Evolutionary conservation across 2,797 vertebrate genomes (phyloP).

Genomic region (Mionectes olivaceus): DNA sequence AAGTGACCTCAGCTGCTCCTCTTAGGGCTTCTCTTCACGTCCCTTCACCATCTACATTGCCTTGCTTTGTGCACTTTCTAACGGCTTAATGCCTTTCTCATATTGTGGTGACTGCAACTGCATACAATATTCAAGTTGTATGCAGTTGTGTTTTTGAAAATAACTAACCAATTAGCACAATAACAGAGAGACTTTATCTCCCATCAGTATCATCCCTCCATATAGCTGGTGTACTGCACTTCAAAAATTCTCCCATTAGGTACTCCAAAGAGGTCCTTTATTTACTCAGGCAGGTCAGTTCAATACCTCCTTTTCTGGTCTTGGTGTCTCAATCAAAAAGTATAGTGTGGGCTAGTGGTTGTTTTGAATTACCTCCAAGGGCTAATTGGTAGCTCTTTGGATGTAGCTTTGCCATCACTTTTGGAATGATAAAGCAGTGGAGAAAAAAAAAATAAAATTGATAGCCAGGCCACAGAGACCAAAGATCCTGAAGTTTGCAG

Average conservation of each 20-base stretch:
- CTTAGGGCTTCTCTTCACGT: neutral
- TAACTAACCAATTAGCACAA: conserved; percentile 43
- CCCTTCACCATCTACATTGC: neutral
- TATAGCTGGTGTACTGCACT: neutral
- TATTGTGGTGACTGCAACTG: neutral
- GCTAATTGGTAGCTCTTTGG: neutral
- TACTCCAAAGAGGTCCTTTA: neutral
- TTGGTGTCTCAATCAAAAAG: conserved; percentile 2
- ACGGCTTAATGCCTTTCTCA: neutral
- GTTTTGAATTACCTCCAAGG: neutral
- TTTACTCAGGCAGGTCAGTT: neutral
- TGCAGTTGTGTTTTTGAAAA: conserved; percentile 36
- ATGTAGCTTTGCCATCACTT: neutral
- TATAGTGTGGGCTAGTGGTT: neutral
- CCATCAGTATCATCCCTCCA: neutral
- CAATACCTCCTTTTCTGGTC: neutral
- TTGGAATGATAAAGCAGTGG: neutral
- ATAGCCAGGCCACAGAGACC: neutral
- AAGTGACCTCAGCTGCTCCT: neutral
- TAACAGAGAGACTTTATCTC: conserved; percentile 8
- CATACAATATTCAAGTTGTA: neutral
- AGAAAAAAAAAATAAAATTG: neutral
- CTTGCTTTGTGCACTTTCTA: neutral
- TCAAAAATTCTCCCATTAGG: neutral
- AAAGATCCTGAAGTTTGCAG: neutral